phyloP scores from a whole-genome alignment of 2,113 vertebrate genomes.

The Hippolais icterina region DNA sequence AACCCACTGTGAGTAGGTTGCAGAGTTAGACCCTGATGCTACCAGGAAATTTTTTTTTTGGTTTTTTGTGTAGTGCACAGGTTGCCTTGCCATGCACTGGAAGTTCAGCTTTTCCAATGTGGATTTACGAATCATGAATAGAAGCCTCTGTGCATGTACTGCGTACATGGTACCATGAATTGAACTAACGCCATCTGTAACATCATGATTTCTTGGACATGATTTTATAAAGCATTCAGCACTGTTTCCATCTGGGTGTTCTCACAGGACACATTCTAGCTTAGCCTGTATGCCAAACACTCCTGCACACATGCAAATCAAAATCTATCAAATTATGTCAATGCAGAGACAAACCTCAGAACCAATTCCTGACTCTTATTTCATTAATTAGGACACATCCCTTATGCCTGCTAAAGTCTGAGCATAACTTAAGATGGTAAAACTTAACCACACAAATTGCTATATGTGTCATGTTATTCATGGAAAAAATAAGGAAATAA shows the following conservation, averaged over 20 bases:
- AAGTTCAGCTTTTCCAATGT: background rate
- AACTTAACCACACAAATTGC: background rate
- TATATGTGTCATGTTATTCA: background rate
- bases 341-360: background rate
- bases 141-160: background rate
- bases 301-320: background rate
- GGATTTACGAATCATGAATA: background rate
- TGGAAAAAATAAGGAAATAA: background rate
- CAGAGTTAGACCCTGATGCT: background rate
- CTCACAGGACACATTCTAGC: background rate
- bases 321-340: background rate
- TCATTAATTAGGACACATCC: background rate
- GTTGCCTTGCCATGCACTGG: background rate
- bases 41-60: background rate
- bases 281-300: background rate
- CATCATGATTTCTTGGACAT: background rate
- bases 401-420: background rate
- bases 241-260: background rate
- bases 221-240: background rate
- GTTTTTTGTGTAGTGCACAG: no score
- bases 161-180: fast-evolving
- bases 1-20: background rate
- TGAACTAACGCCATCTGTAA: background rate
- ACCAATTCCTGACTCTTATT: background rate
- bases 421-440: background rate